phyloP scores from a whole-genome alignment of 2,888 invertebrate genomes.

The Cryptocephalus primarius region DNA sequence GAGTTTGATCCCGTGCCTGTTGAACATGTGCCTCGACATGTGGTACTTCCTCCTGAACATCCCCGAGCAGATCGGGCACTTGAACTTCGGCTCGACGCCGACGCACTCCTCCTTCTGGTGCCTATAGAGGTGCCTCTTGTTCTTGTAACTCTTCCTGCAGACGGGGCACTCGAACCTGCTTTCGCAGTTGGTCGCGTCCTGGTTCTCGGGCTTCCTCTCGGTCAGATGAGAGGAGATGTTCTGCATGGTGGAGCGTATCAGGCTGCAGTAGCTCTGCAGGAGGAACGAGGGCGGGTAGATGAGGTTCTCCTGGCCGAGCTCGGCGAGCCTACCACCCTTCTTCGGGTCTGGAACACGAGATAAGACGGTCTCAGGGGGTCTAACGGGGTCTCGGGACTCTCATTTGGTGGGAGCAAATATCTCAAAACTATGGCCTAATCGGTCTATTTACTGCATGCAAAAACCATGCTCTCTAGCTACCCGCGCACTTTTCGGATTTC shows the following conservation, averaged over 20 bases:
- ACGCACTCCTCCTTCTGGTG: conserved; percentile 47
- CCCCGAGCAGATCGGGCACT: conserved; percentile 44
- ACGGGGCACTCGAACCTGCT: conserved; percentile 34
- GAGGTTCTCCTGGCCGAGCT: conserved; percentile 13
- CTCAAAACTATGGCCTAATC: too few relatives aligned
- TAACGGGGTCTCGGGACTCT: too few relatives aligned
- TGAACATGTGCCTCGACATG: conserved; percentile 21
- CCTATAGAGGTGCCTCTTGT: conserved; percentile 46
- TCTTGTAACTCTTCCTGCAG: conserved; percentile 46
- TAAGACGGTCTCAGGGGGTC: too few relatives aligned
- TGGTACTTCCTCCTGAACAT: conserved; percentile 34
- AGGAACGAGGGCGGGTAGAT: conserved; percentile 10
- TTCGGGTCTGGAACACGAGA: too few relatives aligned
- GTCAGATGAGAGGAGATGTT: neutral
- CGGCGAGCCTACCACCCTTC: too few relatives aligned
- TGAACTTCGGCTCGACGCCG: conserved; percentile 45
- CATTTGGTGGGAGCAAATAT: too few relatives aligned
- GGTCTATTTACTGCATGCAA: too few relatives aligned
- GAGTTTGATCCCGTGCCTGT: conserved; percentile 12
- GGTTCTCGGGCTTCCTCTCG: conserved; percentile 9
- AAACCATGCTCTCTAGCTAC: too few relatives aligned
- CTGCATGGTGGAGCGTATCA: conserved; percentile 7
- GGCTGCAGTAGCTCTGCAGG: conserved; percentile 11
- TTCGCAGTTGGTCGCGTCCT: conserved; percentile 6
- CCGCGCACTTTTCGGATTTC: too few relatives aligned